Evolutionary conservation across 2,888 invertebrate species (phyloP).

Genomic region (Busseola fusca): DNA sequence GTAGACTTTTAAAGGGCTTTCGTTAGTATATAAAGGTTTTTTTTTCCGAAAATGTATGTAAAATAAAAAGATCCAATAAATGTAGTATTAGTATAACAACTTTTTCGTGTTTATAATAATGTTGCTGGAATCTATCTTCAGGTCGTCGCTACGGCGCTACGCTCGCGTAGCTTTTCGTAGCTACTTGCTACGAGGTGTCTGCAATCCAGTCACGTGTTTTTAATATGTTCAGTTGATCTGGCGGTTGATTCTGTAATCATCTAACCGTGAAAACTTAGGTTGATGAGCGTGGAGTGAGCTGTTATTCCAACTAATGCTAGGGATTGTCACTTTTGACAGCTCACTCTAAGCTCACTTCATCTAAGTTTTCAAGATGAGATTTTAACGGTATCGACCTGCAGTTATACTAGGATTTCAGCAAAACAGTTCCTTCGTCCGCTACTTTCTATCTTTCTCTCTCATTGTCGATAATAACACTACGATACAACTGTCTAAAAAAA

Average conservation of each 20-base stretch:
- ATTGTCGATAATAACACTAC: too few species aligned
- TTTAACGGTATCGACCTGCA: too few species aligned
- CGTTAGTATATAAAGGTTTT: background rate
- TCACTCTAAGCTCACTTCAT: too few species aligned
- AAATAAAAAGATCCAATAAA: background rate
- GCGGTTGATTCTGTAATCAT: too few species aligned
- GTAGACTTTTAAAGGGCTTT: background rate
- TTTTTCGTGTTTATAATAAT: background rate
- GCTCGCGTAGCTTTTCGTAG: conserved; percentile 18
- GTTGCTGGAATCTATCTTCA: background rate
- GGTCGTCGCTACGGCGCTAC: conserved; percentile 6
- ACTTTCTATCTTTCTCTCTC: background rate
- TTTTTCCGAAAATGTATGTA: background rate
- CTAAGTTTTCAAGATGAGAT: too few species aligned
- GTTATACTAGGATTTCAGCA: background rate
- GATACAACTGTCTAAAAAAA: too few species aligned
- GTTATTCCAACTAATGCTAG: too few species aligned
- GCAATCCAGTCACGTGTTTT: background rate
- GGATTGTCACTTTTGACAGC: too few species aligned
- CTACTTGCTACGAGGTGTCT: conserved; percentile 15
- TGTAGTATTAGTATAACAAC: background rate
- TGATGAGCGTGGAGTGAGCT: too few species aligned
- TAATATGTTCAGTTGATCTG: too few species aligned
- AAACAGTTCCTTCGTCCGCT: too few species aligned
- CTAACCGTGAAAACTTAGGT: too few species aligned